Base-by-base conservation (phyloP, 2,113 vertebrate genomes). In the Campylomormyrus tamandua region DNA sequence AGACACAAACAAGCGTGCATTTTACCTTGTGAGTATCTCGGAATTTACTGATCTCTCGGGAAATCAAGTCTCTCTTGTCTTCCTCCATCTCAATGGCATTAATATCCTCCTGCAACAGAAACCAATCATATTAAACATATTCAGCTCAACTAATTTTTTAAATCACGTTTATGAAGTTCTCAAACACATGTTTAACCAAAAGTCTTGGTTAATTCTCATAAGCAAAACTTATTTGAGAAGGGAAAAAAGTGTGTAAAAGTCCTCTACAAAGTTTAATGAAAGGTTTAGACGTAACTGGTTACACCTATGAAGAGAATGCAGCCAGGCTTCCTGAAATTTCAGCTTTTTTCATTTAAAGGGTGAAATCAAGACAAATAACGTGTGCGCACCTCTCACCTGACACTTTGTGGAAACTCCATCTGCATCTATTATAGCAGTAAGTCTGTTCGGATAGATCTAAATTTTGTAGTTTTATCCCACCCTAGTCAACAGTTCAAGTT, bases 41-140 rank as follows among this genome's bases (percentile, higher is more conserved):
- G 95, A 99, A 99, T 98, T 99, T 99, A 97, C 98, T 99, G 96
- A 99, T 99, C 97, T 99, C 98, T 96, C 98, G 97, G 92, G 99
- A 99, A 97, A 99, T 99, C 96, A 99, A 96, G 96, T 99, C 99
- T 96, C 98, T 97, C 97, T 99, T 99, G 95, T 99, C 99, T 94
- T 99, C 99, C 95, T 99, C 99, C 97, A 99, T 98, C 95, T 99
- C 99, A 94, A 99, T 99, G 92, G 98, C 97, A 95, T 98, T 99
- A 95, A 99, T 98, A 95, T 99, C 99, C 93, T 99, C 98, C 97
- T 99, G 92, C 45, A 35, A 88, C 45, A 89, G 24, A 85, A 90
- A 48, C 13, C 48, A 53, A 0, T 7, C 24, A 27, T 87, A 39
- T 35, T 27, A 50, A 10, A 52, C 9, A 56, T 19, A 87, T 87